Base-by-base conservation (phyloP, 2,797 vertebrate species). In the Pipistrellus pygmaeus region DNA sequence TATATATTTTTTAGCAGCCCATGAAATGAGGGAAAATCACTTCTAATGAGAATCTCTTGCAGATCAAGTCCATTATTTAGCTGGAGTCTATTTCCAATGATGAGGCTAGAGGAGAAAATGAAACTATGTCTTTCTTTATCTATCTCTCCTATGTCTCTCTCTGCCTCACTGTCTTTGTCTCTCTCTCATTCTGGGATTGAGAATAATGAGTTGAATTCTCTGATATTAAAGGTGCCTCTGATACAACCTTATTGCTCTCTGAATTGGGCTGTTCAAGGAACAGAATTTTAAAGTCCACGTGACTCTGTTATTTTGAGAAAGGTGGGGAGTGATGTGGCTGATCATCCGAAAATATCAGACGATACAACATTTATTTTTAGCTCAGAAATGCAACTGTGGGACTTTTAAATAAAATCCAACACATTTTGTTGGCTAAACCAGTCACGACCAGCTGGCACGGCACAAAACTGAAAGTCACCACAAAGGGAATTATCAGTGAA, bases 281-380 rank as follows among this genome's bases (percentile, higher is more conserved):
- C 2, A 87, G 55, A 71, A 68, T 69, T 90, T 83, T 83, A 55
- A 94, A 85, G 93, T 71, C 30, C 27, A 85, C 87, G 62, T 30
- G 25, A 53, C 32, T 81, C 81, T 95, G 81, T 94, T 91, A 80
- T 82, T 94, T 94, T 81, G 78, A 88, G 80, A 81, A 85, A 93
- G 64, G 21, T 88, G 53, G 10, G 51, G 35, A 88, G 21, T 69
- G 46, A 72, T 93, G 60, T 55, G 23, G 27, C 46, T 51, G 51
- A 85, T 87, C 51, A 80, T 89, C 76, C 53, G 86, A 94, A 83
- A 93, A 89, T 85, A 86, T 85, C 92, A 88, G 84, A 82, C 88
- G 90, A 95, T n/a, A 93, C 77, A 90, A 88, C 21, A 41, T 53
- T 87, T 95, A 95, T 95, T 96, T 93, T 97, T 93, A 87, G 84